A percentile compares a stretch with the other conserved stretches of the same genome.
phyloP scores from a whole-genome alignment of 2,113 vertebrate genomes.

The Pterocles gutturalis region DNA sequence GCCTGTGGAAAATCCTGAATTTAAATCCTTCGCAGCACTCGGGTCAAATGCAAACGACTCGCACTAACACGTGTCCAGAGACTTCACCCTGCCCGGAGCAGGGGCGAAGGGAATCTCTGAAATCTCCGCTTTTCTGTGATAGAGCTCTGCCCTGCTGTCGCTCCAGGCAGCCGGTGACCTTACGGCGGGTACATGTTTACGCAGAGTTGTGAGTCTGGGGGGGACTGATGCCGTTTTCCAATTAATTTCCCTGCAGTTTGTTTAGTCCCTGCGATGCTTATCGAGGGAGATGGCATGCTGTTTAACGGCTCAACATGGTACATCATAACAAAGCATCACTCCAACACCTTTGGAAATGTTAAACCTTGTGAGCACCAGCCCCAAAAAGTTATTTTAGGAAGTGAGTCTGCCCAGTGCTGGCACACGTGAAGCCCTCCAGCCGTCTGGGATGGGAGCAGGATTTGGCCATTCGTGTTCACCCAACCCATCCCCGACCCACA shows the following conservation, averaged over 20 bases:
- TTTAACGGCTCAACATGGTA: rapidly evolving
- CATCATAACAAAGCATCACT: not conserved
- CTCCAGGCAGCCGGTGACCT: not conserved
- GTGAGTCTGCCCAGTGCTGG: rapidly evolving
- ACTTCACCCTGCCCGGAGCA: not conserved
- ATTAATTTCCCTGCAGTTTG: not conserved
- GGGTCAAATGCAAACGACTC: not conserved
- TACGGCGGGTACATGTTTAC: rapidly evolving
- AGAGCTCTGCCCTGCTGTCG: not conserved
- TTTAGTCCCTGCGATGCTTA: not conserved
- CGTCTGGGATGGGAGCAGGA: not conserved
- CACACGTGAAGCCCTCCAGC: not conserved
- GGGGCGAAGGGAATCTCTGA: not conserved
- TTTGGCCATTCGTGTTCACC: not conserved
- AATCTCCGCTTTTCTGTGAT: not conserved
- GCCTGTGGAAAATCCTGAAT: not conserved
- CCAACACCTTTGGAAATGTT: not conserved
- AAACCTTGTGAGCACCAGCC: not conserved
- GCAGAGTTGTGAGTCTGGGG: not conserved
- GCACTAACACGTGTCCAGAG: not conserved
- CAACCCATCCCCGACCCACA: not conserved
- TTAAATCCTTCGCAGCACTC: not conserved
- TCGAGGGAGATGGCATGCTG: rapidly evolving
- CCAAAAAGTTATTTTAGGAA: conserved; percentile 9
- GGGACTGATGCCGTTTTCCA: not conserved